Evolutionary conservation across 2,113 vertebrate genomes (phyloP).

Genomic region (Paraplagusia blochii): DNA sequence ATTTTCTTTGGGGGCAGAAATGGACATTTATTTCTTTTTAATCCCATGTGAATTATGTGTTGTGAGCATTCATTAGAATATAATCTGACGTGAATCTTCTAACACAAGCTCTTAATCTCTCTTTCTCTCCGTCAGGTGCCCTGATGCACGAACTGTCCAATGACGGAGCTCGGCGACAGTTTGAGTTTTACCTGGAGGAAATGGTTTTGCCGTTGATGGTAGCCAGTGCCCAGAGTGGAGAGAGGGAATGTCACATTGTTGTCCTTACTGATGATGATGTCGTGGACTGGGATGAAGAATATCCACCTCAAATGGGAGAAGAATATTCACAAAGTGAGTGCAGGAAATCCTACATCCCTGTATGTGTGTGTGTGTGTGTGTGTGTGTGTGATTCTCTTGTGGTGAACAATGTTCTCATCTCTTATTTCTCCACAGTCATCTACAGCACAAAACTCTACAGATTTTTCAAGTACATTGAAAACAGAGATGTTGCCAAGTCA

Average conservation of each 20-base stretch:
- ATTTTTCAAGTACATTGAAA: slow-evolving; percentile 99
- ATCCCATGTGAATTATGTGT: no score
- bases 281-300: slow-evolving; percentile 99
- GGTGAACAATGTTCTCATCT: slow-evolving; percentile 5
- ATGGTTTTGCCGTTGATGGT: slow-evolving; percentile 99
- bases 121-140: slow-evolving; percentile 79
- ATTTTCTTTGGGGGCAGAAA: background rate
- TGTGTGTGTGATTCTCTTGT: background rate
- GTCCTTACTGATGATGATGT: slow-evolving; percentile 98
- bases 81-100: background rate
- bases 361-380: no score
- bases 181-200: slow-evolving; percentile 98
- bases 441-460: slow-evolving; percentile 99
- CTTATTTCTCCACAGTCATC: slow-evolving; percentile 82
- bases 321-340: slow-evolving; percentile 97
- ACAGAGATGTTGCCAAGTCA: slow-evolving; percentile 96
- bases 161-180: slow-evolving; percentile 93
- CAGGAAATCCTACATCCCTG: background rate
- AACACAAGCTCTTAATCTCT: background rate
- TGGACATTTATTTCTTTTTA: background rate
- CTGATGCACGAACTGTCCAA: slow-evolving; percentile 99
- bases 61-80: no score
- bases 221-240: slow-evolving; percentile 94
- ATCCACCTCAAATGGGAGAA: slow-evolving; percentile 98
- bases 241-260: slow-evolving; percentile 97